phyloP scores from a whole-genome alignment of 1,140 invertebrate genomes.

The Melitaea cinxia region DNA sequence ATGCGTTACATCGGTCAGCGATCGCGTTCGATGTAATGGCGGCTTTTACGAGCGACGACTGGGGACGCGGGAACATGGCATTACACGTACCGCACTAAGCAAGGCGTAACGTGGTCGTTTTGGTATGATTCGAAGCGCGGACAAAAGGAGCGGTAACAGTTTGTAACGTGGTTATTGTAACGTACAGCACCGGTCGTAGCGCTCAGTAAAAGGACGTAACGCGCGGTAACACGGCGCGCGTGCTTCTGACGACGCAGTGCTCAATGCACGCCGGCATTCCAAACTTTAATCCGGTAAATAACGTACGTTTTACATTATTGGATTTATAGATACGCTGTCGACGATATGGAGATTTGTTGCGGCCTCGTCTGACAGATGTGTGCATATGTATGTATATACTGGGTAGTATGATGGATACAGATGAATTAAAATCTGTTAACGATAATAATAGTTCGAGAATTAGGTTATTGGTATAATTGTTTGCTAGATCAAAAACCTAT shows the following conservation, averaged over 20 bases:
- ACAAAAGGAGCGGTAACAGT: too few relatives aligned
- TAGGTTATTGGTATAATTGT: too few relatives aligned
- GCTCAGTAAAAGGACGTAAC: too few relatives aligned
- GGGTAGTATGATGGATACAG: too few relatives aligned
- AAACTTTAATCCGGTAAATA: conserved; percentile 8
- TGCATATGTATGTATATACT: neutral
- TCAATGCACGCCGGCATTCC: neutral
- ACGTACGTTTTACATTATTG: conserved; percentile 18
- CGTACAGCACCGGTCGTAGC: too few relatives aligned
- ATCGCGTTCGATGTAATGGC: conserved; percentile 9
- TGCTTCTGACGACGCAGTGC: too few relatives aligned
- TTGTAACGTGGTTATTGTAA: too few relatives aligned
- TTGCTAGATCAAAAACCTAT: too few relatives aligned
- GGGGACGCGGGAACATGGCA: neutral
- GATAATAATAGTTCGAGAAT: too few relatives aligned
- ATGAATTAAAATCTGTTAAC: neutral
- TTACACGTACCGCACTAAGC: neutral
- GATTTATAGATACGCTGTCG: conserved; percentile 7
- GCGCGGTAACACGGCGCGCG: too few relatives aligned
- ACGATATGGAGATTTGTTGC: conserved; percentile 7
- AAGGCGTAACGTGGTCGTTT: too few relatives aligned
- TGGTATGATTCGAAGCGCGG: too few relatives aligned
- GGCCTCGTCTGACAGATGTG: neutral
- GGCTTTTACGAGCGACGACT: conserved; percentile 7
- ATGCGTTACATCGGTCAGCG: conserved; percentile 12